Evolutionary conservation across 2,113 vertebrate genomes (phyloP), one percentile per base, ranked within the genome.

Genomic region (Nothocercus julius): DNA sequence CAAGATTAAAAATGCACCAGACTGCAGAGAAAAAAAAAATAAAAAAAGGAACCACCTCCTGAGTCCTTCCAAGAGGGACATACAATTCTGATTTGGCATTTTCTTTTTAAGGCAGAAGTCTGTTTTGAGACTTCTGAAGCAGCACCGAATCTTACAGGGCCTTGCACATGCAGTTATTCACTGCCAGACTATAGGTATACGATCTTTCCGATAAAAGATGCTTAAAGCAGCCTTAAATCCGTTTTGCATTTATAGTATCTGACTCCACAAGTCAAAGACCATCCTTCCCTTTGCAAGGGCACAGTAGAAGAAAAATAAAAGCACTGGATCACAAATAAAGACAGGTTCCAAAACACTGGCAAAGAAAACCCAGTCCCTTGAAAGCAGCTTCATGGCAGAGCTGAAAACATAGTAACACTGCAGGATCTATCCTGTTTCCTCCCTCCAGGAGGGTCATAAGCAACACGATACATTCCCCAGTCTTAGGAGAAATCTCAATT

Each of bases 121-220:
- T 93, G 54, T 49, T 90, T 81, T 62, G 85, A 92, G 64, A 66
- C 44, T 54, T 80, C 77, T 85, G 90, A 74, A 83, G 90, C 72
- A 90, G 92, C 73, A 4, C 56, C 88, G 92, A 92, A 91, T 92
- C 68, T 77, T 95, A 95, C 89, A 68, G 12, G 38, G 51, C 10
- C 24, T 81, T 27, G 47, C 90, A 96, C n/a, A 24, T 93, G 93
- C 67, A 96, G 92, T 92, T 94, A 93, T 78, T 96, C 13, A 0
- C 74, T 91, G 87, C 87, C 90, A 89, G 87, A 12, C 62, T 66
- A 15, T 27, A 66, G 81, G 84, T 64, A 21, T 9, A 20, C 24
- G 19, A 25, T 13, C 82, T 56, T 56, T 53, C 7, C 62, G 7
- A 38, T 27, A 67, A 51, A 24, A 82, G 44, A 27, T 6, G 28